These are phyloP conservation scores for Parapristionchus giblindavisi DNA, from an alignment of 2,888 invertebrate species.

Conservation along the genomic window DNA sequence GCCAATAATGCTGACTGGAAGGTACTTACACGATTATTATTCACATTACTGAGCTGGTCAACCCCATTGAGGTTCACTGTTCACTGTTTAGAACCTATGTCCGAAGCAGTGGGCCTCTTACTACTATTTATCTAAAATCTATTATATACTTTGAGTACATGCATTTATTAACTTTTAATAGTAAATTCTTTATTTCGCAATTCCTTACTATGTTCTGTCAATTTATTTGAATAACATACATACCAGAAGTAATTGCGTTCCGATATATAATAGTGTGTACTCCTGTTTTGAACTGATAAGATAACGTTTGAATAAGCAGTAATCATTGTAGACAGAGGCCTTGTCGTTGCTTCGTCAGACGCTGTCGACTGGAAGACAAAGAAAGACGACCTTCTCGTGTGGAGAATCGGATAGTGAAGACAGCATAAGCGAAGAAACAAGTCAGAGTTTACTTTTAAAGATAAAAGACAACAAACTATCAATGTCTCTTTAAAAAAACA, in stretches of 20 bases:
- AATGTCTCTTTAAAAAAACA: too few species aligned
- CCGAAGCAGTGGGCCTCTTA: background rate
- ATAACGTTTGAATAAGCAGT: background rate
- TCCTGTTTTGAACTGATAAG: too few species aligned
- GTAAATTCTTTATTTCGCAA: too few species aligned
- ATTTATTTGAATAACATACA: too few species aligned
- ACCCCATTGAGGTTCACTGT: background rate
- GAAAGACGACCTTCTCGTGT: conserved; percentile 9
- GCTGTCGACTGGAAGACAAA: background rate
- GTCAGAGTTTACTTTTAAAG: background rate
- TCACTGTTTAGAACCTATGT: background rate
- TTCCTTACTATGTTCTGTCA: too few species aligned
- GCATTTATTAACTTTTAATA: too few species aligned
- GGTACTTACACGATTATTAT: background rate
- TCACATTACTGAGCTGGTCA: too few species aligned
- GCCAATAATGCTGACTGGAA: background rate
- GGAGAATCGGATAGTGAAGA: conserved; percentile 23
- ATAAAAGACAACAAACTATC: too few species aligned
- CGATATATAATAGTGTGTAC: too few species aligned
- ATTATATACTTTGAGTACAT: too few species aligned
- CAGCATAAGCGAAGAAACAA: conserved; percentile 7
- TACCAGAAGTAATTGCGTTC: too few species aligned
- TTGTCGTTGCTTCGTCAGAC: background rate
- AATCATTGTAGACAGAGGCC: background rate
- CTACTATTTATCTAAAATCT: too few species aligned